These are phyloP conservation scores for Albula goreensis DNA, from an alignment of 2,113 vertebrate genomes.

Conservation along the genomic window DNA sequence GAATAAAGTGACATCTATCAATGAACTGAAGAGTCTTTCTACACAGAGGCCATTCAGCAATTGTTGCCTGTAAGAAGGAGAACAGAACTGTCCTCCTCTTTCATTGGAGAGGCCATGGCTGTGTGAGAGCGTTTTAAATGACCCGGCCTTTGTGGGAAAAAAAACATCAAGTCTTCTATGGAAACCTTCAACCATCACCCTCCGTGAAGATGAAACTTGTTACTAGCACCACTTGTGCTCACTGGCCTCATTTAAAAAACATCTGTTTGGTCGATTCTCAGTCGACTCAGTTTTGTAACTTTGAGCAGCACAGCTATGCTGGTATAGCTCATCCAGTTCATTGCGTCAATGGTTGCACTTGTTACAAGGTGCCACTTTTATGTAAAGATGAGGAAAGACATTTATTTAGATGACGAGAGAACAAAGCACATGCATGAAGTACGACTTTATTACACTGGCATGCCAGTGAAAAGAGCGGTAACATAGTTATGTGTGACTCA, in stretches of 20 bases:
- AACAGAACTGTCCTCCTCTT: neutral
- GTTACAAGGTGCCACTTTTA: too few species aligned
- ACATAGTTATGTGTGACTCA: neutral
- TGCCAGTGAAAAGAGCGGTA: neutral
- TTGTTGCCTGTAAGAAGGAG: neutral
- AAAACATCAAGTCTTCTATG: too few species aligned
- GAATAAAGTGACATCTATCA: neutral
- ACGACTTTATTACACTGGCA: neutral
- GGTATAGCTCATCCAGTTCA: too few species aligned
- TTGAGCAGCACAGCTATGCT: neutral
- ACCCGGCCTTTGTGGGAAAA: neutral
- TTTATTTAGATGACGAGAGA: neutral
- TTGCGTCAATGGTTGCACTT: too few species aligned
- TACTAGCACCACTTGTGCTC: neutral
- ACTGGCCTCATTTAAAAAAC: too few species aligned
- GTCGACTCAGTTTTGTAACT: neutral
- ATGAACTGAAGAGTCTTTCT: neutral
- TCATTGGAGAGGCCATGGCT: neutral
- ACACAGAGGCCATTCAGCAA: neutral
- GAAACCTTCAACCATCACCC: neutral
- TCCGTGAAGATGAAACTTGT: neutral
- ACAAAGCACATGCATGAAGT: neutral
- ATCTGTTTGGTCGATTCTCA: neutral
- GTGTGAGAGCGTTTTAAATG: neutral
- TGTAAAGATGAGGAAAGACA: too few species aligned